Evolutionary conservation across 2,888 invertebrate genomes (phyloP).

Genomic region (Ceraclea dissimilis): DNA sequence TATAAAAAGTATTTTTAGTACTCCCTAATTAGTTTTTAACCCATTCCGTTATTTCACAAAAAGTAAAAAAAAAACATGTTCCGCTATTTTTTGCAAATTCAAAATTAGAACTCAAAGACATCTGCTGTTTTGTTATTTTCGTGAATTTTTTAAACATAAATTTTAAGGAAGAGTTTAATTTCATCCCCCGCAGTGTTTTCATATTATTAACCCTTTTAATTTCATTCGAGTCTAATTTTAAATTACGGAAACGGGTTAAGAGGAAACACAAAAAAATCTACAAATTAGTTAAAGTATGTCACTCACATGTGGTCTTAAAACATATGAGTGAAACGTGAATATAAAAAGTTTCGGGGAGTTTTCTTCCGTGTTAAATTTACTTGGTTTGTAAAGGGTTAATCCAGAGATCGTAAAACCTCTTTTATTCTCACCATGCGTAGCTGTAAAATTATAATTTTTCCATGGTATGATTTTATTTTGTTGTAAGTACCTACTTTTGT

Average conservation of each 20-base stretch:
- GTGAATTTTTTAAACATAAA: neutral
- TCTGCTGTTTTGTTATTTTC: neutral
- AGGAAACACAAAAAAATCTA: neutral
- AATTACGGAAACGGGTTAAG: conserved; percentile 17
- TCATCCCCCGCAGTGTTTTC: conserved; percentile 14
- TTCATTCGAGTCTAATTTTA: conserved; percentile 12
- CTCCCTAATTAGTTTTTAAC: neutral
- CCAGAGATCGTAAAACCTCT: too few species aligned
- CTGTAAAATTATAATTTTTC: too few species aligned
- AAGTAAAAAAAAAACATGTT: neutral
- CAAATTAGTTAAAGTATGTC: conserved; percentile 8
- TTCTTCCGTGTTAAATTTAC: too few species aligned
- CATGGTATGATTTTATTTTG: too few species aligned
- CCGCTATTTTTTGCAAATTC: neutral
- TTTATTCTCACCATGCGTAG: too few species aligned
- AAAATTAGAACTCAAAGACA: conserved; percentile 2
- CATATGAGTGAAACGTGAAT: too few species aligned
- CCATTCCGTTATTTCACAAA: too few species aligned
- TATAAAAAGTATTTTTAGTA: neutral
- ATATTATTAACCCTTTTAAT: conserved; percentile 20
- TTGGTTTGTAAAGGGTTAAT: too few species aligned
- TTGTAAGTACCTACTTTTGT: too few species aligned
- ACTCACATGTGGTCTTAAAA: conserved; percentile 4
- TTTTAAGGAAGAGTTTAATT: neutral
- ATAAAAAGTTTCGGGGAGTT: too few species aligned